Percentiles rank a stretch among this genome's conserved stretches.
Evolutionary conservation across 1,140 invertebrate genomes (phyloP).

Genomic region (Mylabris phalerata): DNA sequence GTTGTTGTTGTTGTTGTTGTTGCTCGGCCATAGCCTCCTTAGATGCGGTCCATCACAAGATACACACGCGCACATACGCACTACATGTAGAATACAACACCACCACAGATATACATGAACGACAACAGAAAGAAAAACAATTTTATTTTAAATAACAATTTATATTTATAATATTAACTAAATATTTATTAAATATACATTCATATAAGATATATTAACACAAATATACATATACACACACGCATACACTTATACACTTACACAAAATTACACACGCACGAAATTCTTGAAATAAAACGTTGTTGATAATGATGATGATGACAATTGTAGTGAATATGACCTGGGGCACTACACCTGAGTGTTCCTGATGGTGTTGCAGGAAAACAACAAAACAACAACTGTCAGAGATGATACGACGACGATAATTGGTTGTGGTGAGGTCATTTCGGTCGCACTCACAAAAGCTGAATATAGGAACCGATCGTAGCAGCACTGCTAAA

Average conservation of each 20-base stretch:
- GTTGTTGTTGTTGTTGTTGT: slow-evolving; percentile 17
- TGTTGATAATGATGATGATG: slow-evolving; percentile 1
- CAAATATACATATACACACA: no score
- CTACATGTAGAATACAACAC: slow-evolving; percentile 2
- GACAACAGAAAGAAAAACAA: no score
- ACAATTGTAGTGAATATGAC: no score
- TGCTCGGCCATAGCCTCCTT: slow-evolving; percentile 40
- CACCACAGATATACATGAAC: no score
- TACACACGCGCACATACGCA: slow-evolving; percentile 14
- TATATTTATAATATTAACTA: no score
- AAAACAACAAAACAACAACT: slow-evolving; percentile 29
- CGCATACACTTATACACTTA: no score
- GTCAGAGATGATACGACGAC: slow-evolving; percentile 34
- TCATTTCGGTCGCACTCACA: slow-evolving; percentile 38
- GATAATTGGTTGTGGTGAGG: slow-evolving; percentile 34
- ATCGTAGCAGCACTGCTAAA: slow-evolving; percentile 18
- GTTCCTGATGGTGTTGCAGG: neutral
- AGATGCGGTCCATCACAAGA: slow-evolving; percentile 24
- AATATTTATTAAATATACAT: no score
- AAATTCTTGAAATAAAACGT: slow-evolving; percentile 4
- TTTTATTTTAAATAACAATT: no score
- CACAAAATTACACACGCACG: no score
- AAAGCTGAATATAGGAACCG: slow-evolving; percentile 33
- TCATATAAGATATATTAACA: no score
- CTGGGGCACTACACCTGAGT: no score